phyloP scores from a whole-genome alignment of 2,113 vertebrate genomes.

The Orthonyx spaldingii region DNA sequence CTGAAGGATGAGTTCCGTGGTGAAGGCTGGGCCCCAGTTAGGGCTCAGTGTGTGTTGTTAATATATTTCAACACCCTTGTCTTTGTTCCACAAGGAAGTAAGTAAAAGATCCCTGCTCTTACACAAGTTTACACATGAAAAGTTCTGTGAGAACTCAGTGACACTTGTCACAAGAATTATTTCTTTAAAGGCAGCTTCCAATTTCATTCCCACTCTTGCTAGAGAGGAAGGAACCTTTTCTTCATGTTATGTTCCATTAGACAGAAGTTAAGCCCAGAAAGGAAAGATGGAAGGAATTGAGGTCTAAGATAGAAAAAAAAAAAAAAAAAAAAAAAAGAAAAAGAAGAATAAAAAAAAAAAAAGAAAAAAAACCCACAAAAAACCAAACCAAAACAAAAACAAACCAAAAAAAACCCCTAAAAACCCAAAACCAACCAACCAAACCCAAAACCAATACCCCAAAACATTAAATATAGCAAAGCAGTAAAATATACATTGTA shows the following conservation, averaged over 20 bases:
- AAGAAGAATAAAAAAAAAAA: not conserved
- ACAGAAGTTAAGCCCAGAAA: not conserved
- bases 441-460: too few species aligned
- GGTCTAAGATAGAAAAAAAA: not conserved
- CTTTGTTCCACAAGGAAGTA: not conserved
- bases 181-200: not conserved
- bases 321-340: too few species aligned
- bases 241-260: not conserved
- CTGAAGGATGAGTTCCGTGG: not conserved
- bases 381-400: not conserved
- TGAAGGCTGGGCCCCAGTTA: too few species aligned
- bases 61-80: not conserved
- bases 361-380: too few species aligned
- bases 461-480: not conserved
- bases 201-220: fast-evolving
- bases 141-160: fast-evolving
- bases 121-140: not conserved
- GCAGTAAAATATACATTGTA: not conserved
- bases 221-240: not conserved
- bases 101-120: not conserved
- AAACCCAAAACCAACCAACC: not conserved
- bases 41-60: not conserved
- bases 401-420: fast-evolving
- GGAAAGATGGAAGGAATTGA: not conserved
- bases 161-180: not conserved